A percentile compares a stretch with the other conserved stretches of the same genome.
These are phyloP conservation scores for Artibeus lituratus DNA, from an alignment of 2,797 vertebrate species.

Conservation along the genomic window DNA sequence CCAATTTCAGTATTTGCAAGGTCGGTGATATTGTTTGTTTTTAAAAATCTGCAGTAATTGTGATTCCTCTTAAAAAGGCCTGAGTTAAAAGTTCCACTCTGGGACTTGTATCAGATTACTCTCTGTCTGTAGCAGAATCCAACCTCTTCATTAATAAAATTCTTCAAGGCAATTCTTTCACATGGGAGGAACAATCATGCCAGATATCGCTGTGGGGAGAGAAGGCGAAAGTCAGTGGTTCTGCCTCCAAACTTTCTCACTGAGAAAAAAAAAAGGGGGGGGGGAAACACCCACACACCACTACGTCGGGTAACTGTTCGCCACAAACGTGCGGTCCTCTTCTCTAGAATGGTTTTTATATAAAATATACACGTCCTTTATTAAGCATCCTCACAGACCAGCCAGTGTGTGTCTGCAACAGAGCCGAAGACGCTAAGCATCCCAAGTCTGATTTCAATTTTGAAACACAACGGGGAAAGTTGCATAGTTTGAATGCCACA, in stretches of 20 bases:
- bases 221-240: constrained; percentile 72
- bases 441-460: constrained; percentile 67
- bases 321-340: constrained; percentile 23
- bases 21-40: constrained; percentile 85
- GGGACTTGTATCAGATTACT: constrained; percentile 90
- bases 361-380: constrained; percentile 14
- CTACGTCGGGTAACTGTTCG: not conserved
- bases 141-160: constrained; percentile 86
- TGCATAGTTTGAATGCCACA: constrained; percentile 43
- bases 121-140: constrained; percentile 86
- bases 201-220: constrained; percentile 92
- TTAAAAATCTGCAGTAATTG: constrained; percentile 89
- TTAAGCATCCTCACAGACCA: not conserved
- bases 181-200: constrained; percentile 98
- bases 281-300: not conserved
- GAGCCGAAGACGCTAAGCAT: constrained; percentile 2
- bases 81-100: constrained; percentile 95
- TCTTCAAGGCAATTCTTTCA: constrained; percentile 92
- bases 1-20: constrained; percentile 88
- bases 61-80: constrained; percentile 96
- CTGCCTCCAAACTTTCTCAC: constrained; percentile 15
- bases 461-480: constrained; percentile 29
- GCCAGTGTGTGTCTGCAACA: not conserved
- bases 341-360: constrained; percentile 18
- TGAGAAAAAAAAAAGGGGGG: not conserved